These are phyloP conservation scores for Aurelia sp. DNA, from an alignment of 30 jellyfish, hydroid and myxozoan genomes.

Conservation along the genomic window DNA sequence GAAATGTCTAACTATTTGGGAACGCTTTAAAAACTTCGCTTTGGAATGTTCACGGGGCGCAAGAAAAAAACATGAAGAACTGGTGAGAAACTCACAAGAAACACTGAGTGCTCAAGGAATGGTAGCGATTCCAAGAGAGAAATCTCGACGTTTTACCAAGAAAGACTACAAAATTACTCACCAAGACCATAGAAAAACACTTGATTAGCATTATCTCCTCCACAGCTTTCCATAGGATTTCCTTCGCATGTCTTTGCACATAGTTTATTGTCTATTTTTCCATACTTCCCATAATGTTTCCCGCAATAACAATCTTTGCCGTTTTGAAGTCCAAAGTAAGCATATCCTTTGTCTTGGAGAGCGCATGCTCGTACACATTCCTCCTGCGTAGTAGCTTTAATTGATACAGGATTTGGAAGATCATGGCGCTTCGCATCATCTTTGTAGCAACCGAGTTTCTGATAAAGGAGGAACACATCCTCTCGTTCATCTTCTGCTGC, in stretches of 20 bases:
- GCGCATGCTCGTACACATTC: slow-evolving; percentile 95
- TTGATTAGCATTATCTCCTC: slow-evolving; percentile 83
- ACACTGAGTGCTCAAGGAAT: no score
- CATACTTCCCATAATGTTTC: slow-evolving; percentile 82
- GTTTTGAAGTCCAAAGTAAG: slow-evolving; percentile 92
- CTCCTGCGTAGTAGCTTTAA: slow-evolving; percentile 80
- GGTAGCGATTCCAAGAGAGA: no score
- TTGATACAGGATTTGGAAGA: slow-evolving; percentile 58
- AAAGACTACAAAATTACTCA: not conserved
- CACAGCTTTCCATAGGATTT: slow-evolving; percentile 82
- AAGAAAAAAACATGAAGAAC: no score
- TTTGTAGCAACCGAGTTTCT: slow-evolving; percentile 90
- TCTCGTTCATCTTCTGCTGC: slow-evolving; percentile 75
- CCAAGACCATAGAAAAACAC: slow-evolving; percentile 88
- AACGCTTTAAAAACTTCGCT: no score
- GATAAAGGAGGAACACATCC: slow-evolving; percentile 80
- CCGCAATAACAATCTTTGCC: slow-evolving; percentile 92
- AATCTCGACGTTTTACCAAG: no score
- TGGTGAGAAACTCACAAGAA: no score
- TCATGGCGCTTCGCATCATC: slow-evolving; percentile 75
- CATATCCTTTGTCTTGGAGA: slow-evolving; percentile 81
- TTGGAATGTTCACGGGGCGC: no score
- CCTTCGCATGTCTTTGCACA: slow-evolving; percentile 77
- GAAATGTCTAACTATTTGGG: no score
- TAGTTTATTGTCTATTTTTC: slow-evolving; percentile 60